phyloP scores from a whole-genome alignment of 2,888 invertebrate genomes.

The Brachypalpus laphriformis region DNA sequence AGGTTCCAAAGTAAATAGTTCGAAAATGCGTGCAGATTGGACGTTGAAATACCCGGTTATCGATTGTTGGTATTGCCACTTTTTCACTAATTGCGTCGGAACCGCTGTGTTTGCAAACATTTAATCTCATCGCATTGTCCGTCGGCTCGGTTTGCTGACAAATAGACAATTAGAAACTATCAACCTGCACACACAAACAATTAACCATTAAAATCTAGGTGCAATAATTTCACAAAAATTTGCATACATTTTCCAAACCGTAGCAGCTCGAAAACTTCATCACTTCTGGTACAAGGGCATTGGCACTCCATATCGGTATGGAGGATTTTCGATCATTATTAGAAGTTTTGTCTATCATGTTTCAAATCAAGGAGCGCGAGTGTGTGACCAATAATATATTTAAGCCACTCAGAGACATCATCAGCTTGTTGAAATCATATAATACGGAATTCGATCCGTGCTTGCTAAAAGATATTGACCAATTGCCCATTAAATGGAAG shows the following conservation, averaged over 20 bases:
- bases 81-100: slow-evolving; percentile 52
- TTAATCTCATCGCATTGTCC: slow-evolving; percentile 38
- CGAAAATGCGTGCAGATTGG: slow-evolving; percentile 37
- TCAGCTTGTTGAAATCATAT: slow-evolving; percentile 92
- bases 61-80: slow-evolving; percentile 48
- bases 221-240: slow-evolving; percentile 27
- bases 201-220: slow-evolving; percentile 17
- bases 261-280: slow-evolving; percentile 91
- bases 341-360: slow-evolving; percentile 91
- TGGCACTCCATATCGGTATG: slow-evolving; percentile 89
- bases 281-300: slow-evolving; percentile 87
- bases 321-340: slow-evolving; percentile 93
- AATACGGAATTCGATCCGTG: slow-evolving; percentile 93
- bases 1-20: slow-evolving; percentile 58
- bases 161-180: slow-evolving; percentile 48
- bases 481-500: slow-evolving; percentile 94
- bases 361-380: slow-evolving; percentile 88
- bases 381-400: slow-evolving; percentile 93
- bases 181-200: slow-evolving; percentile 17
- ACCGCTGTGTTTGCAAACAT: slow-evolving; percentile 53
- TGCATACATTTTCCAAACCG: slow-evolving; percentile 35
- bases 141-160: slow-evolving; percentile 12
- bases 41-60: slow-evolving; percentile 34
- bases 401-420: slow-evolving; percentile 93
- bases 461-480: slow-evolving; percentile 89